Conservation (phyloP, 2,888 invertebrate genomes). For the Morpho deidamia region DNA sequence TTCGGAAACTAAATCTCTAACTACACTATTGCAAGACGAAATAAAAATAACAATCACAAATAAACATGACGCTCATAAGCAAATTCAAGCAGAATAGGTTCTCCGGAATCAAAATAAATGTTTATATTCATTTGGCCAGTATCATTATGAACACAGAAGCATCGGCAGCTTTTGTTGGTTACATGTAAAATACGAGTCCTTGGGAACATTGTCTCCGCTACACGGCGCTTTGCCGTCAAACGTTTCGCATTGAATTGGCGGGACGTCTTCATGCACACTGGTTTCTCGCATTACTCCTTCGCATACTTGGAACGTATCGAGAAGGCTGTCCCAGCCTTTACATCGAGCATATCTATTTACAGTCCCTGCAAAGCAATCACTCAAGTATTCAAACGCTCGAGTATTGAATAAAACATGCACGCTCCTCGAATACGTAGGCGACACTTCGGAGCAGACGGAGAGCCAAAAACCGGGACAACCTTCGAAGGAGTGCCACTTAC, state of each 20-base stretch:
- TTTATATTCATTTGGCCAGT: constrained; percentile 74
- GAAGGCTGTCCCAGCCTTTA: constrained; percentile 74
- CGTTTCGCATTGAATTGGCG: constrained; percentile 21
- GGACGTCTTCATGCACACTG: constrained; percentile 48
- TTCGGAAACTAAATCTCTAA: constrained; percentile 58
- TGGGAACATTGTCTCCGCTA: constrained; percentile 16
- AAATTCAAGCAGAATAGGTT: constrained; percentile 79
- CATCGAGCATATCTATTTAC: constrained; percentile 41
- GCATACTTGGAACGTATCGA: constrained; percentile 40
- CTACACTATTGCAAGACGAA: constrained; percentile 58
- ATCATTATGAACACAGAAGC: constrained; percentile 63
- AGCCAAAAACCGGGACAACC: constrained; percentile 80
- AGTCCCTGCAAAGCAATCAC: constrained; percentile 63
- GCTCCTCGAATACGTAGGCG: constrained; percentile 53
- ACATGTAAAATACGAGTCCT: constrained; percentile 23
- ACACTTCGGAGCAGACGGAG: constrained; percentile 70
- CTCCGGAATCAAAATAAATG: constrained; percentile 76
- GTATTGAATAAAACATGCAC: constrained; percentile 59
- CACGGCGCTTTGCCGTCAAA: constrained; percentile 8
- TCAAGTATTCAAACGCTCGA: constrained; percentile 49
- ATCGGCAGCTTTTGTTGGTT: constrained; percentile 39
- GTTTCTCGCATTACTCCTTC: constrained; percentile 43
- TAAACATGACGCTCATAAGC: constrained; percentile 75
- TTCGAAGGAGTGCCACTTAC: constrained; percentile 75
- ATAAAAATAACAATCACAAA: constrained; percentile 56